Conservation (phyloP, 2,797 vertebrate genomes). For the Syngnathus acus region DNA sequence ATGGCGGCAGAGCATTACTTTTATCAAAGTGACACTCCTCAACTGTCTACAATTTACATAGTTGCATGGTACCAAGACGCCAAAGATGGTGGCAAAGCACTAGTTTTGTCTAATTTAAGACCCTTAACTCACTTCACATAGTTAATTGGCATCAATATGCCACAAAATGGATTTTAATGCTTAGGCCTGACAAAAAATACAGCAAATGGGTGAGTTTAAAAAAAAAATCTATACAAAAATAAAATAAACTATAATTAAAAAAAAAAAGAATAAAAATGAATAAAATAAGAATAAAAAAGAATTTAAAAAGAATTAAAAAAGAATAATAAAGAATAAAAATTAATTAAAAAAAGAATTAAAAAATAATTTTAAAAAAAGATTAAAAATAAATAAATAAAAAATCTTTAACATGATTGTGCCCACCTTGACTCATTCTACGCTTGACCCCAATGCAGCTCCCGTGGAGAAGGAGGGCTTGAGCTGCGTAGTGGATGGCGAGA, state of each 20-base stretch:
- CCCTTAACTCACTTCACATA: neutral
- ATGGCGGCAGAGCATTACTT: too few species aligned
- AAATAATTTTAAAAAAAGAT: neutral
- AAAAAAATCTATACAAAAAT: neutral
- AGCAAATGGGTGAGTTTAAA: neutral
- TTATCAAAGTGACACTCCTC: too few species aligned
- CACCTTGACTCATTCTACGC: neutral
- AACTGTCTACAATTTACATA: too few species aligned
- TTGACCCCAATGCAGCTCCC: neutral
- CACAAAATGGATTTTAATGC: neutral
- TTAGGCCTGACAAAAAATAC: neutral
- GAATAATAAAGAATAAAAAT: neutral
- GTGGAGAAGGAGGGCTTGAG: neutral
- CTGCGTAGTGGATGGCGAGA: slow-evolving; percentile 50
- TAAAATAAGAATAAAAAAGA: too few species aligned
- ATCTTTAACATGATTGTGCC: too few species aligned
- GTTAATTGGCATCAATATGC: neutral
- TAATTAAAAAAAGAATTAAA: too few species aligned
- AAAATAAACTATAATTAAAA: neutral
- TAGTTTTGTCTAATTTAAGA: neutral
- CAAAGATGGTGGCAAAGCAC: neutral
- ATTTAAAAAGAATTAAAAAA: too few species aligned
- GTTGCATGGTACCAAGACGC: neutral
- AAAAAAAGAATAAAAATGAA: neutral
- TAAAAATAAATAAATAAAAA: neutral